Evolutionary conservation across 2,888 invertebrate species (phyloP).

Genomic region (Noctua pronuba): DNA sequence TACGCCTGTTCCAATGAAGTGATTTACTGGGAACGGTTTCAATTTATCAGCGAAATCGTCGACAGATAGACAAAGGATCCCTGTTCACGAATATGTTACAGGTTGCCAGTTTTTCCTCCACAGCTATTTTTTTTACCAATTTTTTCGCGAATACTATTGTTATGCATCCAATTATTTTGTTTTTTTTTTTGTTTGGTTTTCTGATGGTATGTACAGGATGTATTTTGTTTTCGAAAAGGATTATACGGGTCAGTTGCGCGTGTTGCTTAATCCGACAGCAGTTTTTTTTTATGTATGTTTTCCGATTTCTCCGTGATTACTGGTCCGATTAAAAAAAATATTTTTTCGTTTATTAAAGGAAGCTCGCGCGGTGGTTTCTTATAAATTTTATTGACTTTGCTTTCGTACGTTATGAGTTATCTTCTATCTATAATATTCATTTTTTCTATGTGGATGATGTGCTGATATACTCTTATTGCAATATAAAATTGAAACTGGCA

Average conservation of each 20-base stretch:
- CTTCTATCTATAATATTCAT: neutral
- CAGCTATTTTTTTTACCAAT: neutral
- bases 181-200: neutral
- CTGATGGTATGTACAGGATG: too few species aligned
- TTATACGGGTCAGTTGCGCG: too few species aligned
- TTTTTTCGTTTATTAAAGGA: neutral
- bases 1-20: conserved; percentile 27
- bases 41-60: conserved; percentile 38
- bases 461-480: too few species aligned
- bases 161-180: conserved; percentile 8
- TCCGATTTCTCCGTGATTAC: neutral
- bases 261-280: neutral
- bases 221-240: conserved; percentile 3
- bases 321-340: neutral
- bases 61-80: conserved; percentile 33
- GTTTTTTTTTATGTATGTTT: too few species aligned
- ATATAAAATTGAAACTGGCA: too few species aligned
- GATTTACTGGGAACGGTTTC: conserved; percentile 43
- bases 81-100: conserved; percentile 43
- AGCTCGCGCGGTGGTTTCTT: neutral
- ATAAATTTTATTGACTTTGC: neutral
- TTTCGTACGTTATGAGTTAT: neutral
- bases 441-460: neutral
- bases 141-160: conserved; percentile 14
- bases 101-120: conserved; percentile 13